Conservation (phyloP, 2,797 vertebrate genomes). For the Amblyraja radiata region DNA sequence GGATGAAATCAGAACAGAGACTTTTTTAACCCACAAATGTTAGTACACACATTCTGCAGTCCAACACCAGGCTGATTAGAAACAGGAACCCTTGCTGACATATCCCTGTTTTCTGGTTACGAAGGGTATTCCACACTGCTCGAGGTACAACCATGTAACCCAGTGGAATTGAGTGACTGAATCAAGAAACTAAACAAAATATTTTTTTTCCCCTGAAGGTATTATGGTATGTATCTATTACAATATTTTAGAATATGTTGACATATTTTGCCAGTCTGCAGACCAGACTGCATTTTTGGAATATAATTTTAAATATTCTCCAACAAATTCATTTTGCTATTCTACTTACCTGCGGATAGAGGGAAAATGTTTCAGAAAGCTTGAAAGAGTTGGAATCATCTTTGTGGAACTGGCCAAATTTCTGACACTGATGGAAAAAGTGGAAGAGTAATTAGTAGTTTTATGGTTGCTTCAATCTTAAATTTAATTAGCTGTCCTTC, state of each 20-base stretch:
- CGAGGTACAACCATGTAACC: neutral
- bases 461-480: neutral
- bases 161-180: neutral
- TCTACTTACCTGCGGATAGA: conserved; percentile 86
- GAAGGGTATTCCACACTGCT: neutral
- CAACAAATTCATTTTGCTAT: neutral
- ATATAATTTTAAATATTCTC: neutral
- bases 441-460: neutral
- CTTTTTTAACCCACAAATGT: neutral
- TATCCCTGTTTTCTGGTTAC: neutral
- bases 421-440: conserved; percentile 81
- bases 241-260: neutral
- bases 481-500: neutral
- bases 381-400: conserved; percentile 88
- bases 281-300: neutral
- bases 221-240: neutral
- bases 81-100: neutral
- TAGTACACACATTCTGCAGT: neutral
- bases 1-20: neutral
- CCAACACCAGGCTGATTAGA: neutral
- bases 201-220: neutral
- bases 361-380: conserved; percentile 87
- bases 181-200: neutral
- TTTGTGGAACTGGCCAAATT: conserved; percentile 96
- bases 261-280: neutral